A percentile compares a stretch with the other conserved stretches of the same genome.
Evolutionary conservation across 2,797 vertebrate species (phyloP).

Genomic region (Periparus ater): DNA sequence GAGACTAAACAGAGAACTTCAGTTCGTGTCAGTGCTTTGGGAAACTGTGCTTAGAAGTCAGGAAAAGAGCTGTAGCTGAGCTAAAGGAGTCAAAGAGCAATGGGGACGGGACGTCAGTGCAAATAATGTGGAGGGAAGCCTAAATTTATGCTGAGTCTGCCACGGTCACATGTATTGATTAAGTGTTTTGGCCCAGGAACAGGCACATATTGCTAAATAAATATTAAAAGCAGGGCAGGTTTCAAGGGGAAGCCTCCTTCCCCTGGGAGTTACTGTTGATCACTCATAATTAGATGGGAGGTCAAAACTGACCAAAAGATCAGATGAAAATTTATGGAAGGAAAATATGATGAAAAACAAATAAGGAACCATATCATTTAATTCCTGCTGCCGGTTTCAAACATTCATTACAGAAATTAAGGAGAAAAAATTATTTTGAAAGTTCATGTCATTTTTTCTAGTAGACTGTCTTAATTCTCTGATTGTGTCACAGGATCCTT

Average conservation of each 20-base stretch:
- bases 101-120: neutral
- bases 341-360: neutral
- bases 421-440: neutral
- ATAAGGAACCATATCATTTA: neutral
- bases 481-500: neutral
- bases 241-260: neutral
- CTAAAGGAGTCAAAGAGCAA: neutral
- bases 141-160: neutral
- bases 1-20: neutral
- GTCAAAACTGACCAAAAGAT: neutral
- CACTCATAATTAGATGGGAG: neutral
- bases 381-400: neutral
- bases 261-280: neutral
- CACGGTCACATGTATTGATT: fast-evolving
- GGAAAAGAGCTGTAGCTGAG: neutral
- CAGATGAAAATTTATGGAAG: neutral
- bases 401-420: neutral
- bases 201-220: neutral
- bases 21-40: neutral
- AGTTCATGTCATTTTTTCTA: neutral
- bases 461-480: neutral
- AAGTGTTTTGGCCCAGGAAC: neutral
- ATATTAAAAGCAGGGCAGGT: neutral
- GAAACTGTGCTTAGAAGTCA: neutral
- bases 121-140: neutral